Conservation (phyloP, 2,797 vertebrate species). For the Xenops minutus region DNA sequence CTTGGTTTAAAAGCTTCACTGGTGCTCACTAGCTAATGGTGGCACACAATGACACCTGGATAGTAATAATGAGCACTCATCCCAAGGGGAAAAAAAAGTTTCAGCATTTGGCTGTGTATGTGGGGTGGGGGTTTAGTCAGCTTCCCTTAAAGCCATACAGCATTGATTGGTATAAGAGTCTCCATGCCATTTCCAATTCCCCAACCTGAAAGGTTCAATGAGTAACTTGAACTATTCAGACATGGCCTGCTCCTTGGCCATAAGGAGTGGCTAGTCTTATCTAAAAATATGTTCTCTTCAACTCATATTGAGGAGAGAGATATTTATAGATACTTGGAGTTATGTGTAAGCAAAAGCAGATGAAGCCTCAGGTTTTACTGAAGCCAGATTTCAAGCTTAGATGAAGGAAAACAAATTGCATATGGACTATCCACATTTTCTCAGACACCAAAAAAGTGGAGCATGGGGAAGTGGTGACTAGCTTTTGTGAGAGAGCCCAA, state of each 20-base stretch:
- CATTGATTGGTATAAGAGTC: background rate
- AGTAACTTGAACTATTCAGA: background rate
- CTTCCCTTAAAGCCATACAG: background rate
- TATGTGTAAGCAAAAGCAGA: conserved; percentile 40
- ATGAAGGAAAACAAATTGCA: conserved; percentile 4
- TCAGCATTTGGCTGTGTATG: background rate
- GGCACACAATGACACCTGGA: background rate
- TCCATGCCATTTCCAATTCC: background rate
- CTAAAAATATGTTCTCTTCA: conserved; percentile 15
- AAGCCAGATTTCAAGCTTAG: background rate
- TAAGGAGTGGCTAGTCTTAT: background rate
- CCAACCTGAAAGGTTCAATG: background rate
- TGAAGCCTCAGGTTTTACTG: conserved; percentile 7
- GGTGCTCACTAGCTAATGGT: background rate
- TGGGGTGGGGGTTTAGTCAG: background rate
- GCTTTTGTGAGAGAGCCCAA: background rate
- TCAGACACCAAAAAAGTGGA: background rate
- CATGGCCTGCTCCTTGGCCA: background rate
- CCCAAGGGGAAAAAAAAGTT: background rate
- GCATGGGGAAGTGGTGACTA: background rate
- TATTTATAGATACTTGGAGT: conserved; percentile 34
- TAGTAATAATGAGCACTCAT: background rate
- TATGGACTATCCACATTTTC: background rate
- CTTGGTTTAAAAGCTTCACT: background rate
- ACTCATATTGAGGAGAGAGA: background rate